These are phyloP conservation scores for Gymnothorax reevesii DNA, from an alignment of 2,797 vertebrate genomes.

Conservation along the genomic window DNA sequence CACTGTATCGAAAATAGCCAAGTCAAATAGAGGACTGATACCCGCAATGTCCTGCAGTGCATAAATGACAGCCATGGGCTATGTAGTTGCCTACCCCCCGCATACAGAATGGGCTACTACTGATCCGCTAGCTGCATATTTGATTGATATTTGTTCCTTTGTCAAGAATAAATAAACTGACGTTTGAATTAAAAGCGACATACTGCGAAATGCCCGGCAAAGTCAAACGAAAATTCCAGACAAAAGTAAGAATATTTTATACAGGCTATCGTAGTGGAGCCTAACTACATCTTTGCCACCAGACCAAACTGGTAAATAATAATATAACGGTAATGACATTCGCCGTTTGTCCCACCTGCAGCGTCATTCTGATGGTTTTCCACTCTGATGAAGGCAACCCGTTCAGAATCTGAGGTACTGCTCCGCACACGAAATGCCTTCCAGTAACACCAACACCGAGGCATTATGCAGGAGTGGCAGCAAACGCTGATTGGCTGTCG, in stretches of 20 bases:
- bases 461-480: constrained; percentile 12
- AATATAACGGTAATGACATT: neutral
- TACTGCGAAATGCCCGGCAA: neutral
- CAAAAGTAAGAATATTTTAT: neutral
- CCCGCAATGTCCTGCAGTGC: neutral
- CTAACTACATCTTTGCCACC: neutral
- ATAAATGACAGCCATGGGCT: neutral
- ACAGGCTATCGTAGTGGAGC: too few species aligned
- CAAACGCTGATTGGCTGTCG: constrained; percentile 59
- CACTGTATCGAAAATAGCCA: neutral
- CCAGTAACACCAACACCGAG: constrained; percentile 19
- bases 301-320: neutral
- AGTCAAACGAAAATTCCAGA: neutral
- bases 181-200: too few species aligned
- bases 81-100: neutral
- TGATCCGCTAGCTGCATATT: neutral
- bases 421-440: constrained; percentile 47
- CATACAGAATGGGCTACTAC: neutral
- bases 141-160: neutral
- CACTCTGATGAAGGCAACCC: neutral
- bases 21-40: neutral
- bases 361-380: constrained; percentile 57
- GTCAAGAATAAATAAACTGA: neutral
- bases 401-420: neutral
- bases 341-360: constrained; percentile 60